These are phyloP conservation scores for Aldrovandia affinis DNA, from an alignment of 2,797 vertebrate species.

Conservation along the genomic window DNA sequence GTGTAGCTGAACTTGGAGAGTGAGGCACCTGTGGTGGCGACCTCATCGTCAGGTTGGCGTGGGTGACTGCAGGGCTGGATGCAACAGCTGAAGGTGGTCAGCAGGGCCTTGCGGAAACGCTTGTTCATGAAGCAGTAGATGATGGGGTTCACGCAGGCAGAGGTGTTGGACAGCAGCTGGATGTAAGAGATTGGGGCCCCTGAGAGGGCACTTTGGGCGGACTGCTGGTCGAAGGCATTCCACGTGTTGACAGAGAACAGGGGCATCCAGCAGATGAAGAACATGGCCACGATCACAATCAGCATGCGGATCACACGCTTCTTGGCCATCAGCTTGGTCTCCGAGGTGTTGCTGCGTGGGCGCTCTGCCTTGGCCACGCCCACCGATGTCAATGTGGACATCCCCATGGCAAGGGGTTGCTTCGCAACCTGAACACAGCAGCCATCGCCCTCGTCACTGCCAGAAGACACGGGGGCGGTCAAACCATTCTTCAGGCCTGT, in stretches of 20 bases:
- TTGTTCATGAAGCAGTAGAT: constrained; percentile 99
- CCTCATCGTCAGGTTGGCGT: constrained; percentile 69
- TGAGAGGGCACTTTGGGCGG: constrained; percentile 78
- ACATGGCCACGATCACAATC: constrained; percentile 88
- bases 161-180: constrained; percentile 88
- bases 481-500: constrained; percentile 75
- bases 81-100: constrained; percentile 81
- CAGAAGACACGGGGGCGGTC: constrained; percentile 47
- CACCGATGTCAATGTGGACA: constrained; percentile 73
- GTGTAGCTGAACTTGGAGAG: constrained; percentile 94
- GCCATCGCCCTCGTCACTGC: constrained; percentile 82
- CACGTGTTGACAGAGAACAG: constrained; percentile 91
- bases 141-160: constrained; percentile 90
- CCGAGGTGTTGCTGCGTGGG: constrained; percentile 79
- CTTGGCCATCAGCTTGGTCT: constrained; percentile 90
- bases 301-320: constrained; percentile 94
- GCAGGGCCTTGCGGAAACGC: constrained; percentile 88
- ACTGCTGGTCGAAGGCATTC: constrained; percentile 82
- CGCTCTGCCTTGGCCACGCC: constrained; percentile 60
- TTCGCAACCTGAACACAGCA: constrained; percentile 84
- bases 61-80: constrained; percentile 62
- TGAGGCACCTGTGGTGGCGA: constrained; percentile 76
- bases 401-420: constrained; percentile 77
- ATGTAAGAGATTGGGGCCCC: constrained; percentile 94
- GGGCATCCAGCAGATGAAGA: constrained; percentile 96